Conservation (phyloP, 2,888 invertebrate genomes). For the Aleiodes testaceus region DNA sequence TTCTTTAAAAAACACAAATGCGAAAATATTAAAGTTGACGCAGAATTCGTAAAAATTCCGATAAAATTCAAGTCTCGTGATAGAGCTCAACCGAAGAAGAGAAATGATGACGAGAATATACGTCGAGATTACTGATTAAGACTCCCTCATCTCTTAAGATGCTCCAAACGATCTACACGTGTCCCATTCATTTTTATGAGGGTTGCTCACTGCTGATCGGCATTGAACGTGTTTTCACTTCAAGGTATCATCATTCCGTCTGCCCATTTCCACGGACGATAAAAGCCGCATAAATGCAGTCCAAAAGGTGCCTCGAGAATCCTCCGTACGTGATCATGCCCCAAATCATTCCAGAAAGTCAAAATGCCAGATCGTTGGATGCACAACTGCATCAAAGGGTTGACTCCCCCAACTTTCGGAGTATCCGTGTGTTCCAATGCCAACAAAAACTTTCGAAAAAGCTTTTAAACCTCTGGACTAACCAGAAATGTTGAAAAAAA, state of each 20-base stretch:
- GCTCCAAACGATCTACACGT: constrained; percentile 3
- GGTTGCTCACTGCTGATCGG: constrained; percentile 4
- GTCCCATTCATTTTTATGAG: constrained; percentile 14
- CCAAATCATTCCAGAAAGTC: not conserved
- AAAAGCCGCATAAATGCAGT: not conserved
- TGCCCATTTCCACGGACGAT: not conserved
- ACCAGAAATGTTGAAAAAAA: not conserved
- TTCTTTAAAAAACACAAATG: not conserved
- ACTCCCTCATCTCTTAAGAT: not conserved
- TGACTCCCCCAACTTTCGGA: not conserved
- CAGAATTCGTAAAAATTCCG: not conserved
- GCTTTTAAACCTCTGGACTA: not conserved
- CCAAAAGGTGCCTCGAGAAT: not conserved
- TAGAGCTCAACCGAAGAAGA: not conserved
- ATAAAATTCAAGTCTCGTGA: constrained; percentile 5
- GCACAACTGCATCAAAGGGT: not conserved
- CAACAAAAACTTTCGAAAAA: not conserved
- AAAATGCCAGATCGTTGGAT: not conserved
- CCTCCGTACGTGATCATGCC: not conserved
- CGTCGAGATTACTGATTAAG: constrained; percentile 5
- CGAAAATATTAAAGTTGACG: not conserved
- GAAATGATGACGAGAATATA: constrained; percentile 6
- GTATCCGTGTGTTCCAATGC: not conserved
- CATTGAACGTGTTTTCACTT: constrained; percentile 20
- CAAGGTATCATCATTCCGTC: not conserved